These are phyloP conservation scores for Crotalus tigris DNA, from an alignment of 2,113 vertebrate species.

Conservation along the genomic window DNA sequence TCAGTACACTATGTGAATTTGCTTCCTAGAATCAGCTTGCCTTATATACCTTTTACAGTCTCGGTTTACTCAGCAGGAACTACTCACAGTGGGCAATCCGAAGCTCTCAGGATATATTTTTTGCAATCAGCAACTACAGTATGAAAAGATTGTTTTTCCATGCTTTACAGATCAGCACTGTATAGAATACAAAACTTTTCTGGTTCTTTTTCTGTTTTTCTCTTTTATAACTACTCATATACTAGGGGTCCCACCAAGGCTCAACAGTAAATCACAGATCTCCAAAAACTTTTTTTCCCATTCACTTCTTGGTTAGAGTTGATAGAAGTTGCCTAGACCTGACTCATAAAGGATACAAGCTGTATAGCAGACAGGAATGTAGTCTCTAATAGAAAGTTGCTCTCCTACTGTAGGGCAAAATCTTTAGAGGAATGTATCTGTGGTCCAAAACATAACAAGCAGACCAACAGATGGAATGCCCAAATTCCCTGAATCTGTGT, in stretches of 20 bases:
- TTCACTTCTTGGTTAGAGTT: neutral
- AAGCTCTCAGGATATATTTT: neutral
- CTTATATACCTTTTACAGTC: neutral
- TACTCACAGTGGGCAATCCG: neutral
- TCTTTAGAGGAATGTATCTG: neutral
- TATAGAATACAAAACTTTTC: neutral
- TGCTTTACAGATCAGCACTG: neutral
- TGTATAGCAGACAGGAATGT: neutral
- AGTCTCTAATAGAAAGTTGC: neutral
- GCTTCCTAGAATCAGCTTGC: neutral
- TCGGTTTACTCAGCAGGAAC: neutral
- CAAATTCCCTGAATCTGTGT: neutral
- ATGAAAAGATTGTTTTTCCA: neutral
- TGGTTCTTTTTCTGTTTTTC: neutral
- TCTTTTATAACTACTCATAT: neutral
- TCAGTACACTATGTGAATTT: neutral
- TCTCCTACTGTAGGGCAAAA: neutral
- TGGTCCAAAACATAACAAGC: neutral
- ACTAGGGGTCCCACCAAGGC: neutral
- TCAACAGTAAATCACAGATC: neutral
- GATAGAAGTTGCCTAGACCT: neutral
- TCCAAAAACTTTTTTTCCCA: neutral
- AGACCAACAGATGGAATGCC: neutral
- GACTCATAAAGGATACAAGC: neutral
- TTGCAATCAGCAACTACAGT: neutral